Evolutionary conservation across 1,140 invertebrate species (phyloP), one percentile per base, ranked within the genome.

Genomic region (Cydia pomonella): DNA sequence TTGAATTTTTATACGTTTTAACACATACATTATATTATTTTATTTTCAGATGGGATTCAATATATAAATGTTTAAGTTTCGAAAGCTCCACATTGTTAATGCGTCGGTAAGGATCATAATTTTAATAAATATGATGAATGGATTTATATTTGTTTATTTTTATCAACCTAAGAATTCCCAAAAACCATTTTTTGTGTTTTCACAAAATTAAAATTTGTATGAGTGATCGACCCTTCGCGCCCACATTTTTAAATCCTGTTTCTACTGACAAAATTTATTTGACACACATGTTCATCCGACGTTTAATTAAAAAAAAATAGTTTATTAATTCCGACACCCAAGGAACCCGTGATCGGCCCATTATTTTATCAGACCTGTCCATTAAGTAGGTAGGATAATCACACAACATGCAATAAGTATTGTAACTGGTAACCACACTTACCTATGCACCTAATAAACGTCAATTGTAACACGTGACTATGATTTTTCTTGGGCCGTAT

Each of bases 21-120:
- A 41, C 41, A 44, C 41, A 13, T 44, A 47, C 13, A 16, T 47
- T 16, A 4, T 4, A 50, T 16, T n/a, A 18, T 41, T 53, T 29
- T 73, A 25, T 69, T 84, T 84, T 72, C 86, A 89, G 87, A 66
- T 84, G 59, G 87, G 85, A 18, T 84, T 89, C 72, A 44, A 81
- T 5, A 73, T 86, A 59, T 75, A 82, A 73, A 25, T 29, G 44
- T 66, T 16, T 5, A 18, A 73, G 25, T 38, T 13, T 59, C 33
- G 29, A 12, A 53, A 69, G 75, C 78, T 81, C 77, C 81, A 80
- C 79, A 77, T 77, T 76, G 41, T 76, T 53, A 80, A 18, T 18
- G 53, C 53, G 53, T 59, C 21, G 18, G 53, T 59, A 59, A 59
- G 21, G 3, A 12, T 23, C 21, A 10, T 18, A 23, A 23, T 21